Base-by-base conservation (phyloP, 30 jellyfish, hydroid and myxozoan genomes). In the Phacellophora camtschatica region DNA sequence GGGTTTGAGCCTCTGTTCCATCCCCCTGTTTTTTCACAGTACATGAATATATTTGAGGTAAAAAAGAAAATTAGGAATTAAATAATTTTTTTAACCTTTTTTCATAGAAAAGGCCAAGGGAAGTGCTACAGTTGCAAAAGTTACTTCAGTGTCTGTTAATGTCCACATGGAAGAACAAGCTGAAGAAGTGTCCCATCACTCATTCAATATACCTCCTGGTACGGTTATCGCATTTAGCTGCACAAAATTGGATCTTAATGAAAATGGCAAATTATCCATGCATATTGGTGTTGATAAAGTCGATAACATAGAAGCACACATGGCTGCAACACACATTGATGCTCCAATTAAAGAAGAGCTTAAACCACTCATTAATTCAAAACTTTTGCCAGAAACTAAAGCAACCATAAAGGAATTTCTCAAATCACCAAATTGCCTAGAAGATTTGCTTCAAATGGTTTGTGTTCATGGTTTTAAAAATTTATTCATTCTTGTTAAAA, bases 151-250 rank as follows among this genome's bases (percentile, higher is more conserved):
- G 20, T 82, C 94, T 5, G 86, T 82, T 35, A 81, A 84, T 31
- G 88, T 73, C 18, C 95, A 84, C 55, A 46, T 51, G 78, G 32
- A 59, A 42, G 95, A 81, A 20, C 84, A 63, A 16, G 77, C 65
- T 12, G 95, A 92, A 29, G 37, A 59, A 31, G 79, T 41, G 24
- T 13, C 64, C 8, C 85, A 81, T 20, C 86, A 77, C 23, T 58
- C 95, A 11, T 92, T 55, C 75, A 74, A 78, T 23, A 81, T 92
- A 12, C 96, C 96, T 8, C 81, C 95, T n/a, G 88, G 81, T 53
- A 92, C 98, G 4, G 94, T 92, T 29, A 90, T 92, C 49, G 96
- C 96, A 22, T 92, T 66, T 58, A 77, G 96, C 66, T 92, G 98
- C 86, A 92, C 84, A 29, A 72, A 74, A 48, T 18, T 92, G 74